A percentile compares a stretch with the other conserved stretches of the same genome.
These are phyloP conservation scores for Gallinago nigripennis DNA, from an alignment of 2,797 vertebrate genomes.

Conservation along the genomic window DNA sequence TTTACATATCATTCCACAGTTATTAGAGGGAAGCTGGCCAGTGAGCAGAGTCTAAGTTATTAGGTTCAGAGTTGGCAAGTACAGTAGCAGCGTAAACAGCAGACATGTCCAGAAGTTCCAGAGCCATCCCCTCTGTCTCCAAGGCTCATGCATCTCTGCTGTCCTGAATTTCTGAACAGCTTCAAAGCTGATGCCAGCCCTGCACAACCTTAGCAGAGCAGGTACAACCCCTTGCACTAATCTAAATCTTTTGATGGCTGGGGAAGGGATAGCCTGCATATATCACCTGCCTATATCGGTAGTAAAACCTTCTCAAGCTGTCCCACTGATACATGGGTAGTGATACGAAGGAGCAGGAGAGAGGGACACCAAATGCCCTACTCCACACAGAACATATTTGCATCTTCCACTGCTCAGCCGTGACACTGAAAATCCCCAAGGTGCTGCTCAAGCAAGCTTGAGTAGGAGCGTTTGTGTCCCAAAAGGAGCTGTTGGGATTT, in stretches of 20 bases:
- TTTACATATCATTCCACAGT: constrained; percentile 24
- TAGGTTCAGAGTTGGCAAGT: background rate
- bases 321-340: background rate
- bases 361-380: background rate
- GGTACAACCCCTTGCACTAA: background rate
- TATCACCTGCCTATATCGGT: background rate
- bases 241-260: background rate
- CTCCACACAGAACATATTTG: background rate
- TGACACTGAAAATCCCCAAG: background rate
- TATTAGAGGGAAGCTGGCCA: background rate
- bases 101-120: background rate
- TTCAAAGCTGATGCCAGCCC: background rate
- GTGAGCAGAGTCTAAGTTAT: constrained; percentile 2
- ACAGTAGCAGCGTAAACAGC: constrained; percentile 36
- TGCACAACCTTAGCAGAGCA: background rate
- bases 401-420: background rate
- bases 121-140: background rate
- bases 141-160: background rate
- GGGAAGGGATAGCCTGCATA: background rate
- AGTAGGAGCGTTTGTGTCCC: background rate
- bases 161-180: background rate
- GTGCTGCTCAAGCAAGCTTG: background rate
- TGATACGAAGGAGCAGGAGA: background rate
- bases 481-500: background rate
- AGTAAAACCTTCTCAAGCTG: background rate